A percentile compares a stretch with the other conserved stretches of the same genome.
Evolutionary conservation across 2,888 invertebrate species (phyloP).

Genomic region (Esperia sulphurella): DNA sequence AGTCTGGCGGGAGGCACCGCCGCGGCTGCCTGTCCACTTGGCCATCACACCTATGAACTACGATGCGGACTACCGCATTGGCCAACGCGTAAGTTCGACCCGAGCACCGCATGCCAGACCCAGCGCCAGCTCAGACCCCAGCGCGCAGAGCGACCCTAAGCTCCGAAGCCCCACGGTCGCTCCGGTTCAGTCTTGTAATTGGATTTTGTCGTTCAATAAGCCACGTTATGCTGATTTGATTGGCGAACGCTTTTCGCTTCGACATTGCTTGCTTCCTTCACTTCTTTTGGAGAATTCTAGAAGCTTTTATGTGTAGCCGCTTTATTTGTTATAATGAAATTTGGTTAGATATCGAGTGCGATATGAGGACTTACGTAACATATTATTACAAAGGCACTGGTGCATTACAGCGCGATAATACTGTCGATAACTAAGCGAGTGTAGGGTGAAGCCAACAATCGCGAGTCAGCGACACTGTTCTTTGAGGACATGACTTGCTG

Average conservation of each 20-base stretch:
- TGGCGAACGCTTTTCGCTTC: constrained; percentile 73
- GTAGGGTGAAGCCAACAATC: constrained; percentile 33
- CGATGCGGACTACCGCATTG: constrained; percentile 65
- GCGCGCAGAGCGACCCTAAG: constrained; percentile 65
- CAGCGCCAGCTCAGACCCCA: constrained; percentile 45
- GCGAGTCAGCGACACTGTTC: constrained; percentile 33
- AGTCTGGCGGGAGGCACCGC: constrained; percentile 64
- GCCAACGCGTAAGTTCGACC: constrained; percentile 49
- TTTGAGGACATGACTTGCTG: constrained; percentile 73
- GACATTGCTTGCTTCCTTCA: constrained; percentile 63
- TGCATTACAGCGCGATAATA: constrained; percentile 56
- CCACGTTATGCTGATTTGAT: constrained; percentile 69
- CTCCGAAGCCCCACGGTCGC: constrained; percentile 71
- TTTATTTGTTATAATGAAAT: constrained; percentile 52
- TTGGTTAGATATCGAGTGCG: constrained; percentile 36
- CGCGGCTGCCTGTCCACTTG: constrained; percentile 55
- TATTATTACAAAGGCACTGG: constrained; percentile 45
- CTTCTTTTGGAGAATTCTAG: constrained; percentile 47
- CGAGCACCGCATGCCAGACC: constrained; percentile 61
- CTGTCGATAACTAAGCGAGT: constrained; percentile 34
- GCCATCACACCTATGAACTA: constrained; percentile 28
- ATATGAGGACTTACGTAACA: constrained; percentile 61
- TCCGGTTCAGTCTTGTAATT: constrained; percentile 77
- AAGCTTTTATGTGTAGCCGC: constrained; percentile 61
- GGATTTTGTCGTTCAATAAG: constrained; percentile 74